Conservation (phyloP, 2,113 vertebrate species). For the Calidris pugnax region DNA sequence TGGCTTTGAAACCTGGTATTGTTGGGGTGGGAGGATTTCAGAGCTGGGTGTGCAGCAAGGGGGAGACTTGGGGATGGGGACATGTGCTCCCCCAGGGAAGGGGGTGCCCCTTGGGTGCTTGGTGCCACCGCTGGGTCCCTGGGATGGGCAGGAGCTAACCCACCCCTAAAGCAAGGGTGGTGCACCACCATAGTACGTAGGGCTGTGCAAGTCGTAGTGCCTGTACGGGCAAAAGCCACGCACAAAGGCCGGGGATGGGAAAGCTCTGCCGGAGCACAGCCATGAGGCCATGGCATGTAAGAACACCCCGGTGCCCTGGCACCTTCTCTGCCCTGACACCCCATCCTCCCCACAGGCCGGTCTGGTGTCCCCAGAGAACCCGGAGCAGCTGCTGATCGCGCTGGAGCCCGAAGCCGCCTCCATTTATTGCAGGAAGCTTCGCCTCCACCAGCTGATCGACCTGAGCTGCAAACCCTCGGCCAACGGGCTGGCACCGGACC, state of each 20-base stretch:
- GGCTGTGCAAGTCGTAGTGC: neutral
- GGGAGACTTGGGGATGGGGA: neutral
- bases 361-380: conserved; percentile 83
- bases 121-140: neutral
- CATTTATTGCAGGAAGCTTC: conserved; percentile 93
- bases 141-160: neutral
- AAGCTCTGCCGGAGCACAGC: neutral
- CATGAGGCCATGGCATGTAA: accelerated
- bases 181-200: neutral
- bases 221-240: neutral
- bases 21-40: neutral
- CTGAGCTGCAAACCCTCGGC: conserved; percentile 80
- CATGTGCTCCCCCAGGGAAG: neutral
- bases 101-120: neutral
- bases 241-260: neutral
- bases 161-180: neutral
- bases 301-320: accelerated
- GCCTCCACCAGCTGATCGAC: conserved; percentile 91
- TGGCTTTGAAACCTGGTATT: no score
- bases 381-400: conserved; percentile 91
- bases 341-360: conserved; percentile 77
- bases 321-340: neutral
- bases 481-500: conserved; percentile 74
- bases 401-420: conserved; percentile 94
- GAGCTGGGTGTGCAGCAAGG: neutral